Conservation (phyloP, 2,888 invertebrate genomes). For the Zygaena filipendulae region DNA sequence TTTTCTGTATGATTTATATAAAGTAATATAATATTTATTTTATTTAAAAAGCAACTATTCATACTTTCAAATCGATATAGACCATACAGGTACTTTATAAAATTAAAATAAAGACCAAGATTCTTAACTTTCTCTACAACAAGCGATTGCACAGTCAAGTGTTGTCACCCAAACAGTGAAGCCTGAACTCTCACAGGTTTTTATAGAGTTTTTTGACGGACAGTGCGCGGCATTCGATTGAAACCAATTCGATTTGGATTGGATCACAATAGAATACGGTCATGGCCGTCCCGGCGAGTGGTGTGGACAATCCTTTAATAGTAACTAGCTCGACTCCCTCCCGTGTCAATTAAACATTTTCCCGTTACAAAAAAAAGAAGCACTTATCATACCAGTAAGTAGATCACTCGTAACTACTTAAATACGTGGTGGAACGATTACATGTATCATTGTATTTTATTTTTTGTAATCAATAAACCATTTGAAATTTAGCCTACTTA, state of each 20-base stretch:
- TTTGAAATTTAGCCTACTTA: too few species aligned
- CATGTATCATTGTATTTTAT: too few species aligned
- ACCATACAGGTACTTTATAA: too few species aligned
- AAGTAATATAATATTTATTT: too few species aligned
- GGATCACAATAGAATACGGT: conserved; percentile 37
- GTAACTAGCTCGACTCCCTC: conserved; percentile 17
- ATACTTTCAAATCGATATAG: too few species aligned
- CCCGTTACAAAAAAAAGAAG: conserved; percentile 19
- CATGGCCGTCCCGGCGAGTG: conserved; percentile 40
- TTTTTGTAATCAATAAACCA: too few species aligned
- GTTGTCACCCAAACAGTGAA: conserved; percentile 40
- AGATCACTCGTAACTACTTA: too few species aligned
- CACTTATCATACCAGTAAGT: too few species aligned
- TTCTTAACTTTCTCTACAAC: neutral
- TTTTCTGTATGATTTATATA: too few species aligned
- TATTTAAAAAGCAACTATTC: too few species aligned
- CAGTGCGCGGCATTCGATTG: conserved; percentile 38
- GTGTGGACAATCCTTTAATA: conserved; percentile 33
- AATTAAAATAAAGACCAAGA: neutral
- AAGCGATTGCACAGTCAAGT: conserved; percentile 21
- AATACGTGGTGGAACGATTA: too few species aligned
- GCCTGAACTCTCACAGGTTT: conserved; percentile 43
- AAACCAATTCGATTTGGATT: conserved; percentile 40
- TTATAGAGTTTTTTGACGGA: conserved; percentile 44
- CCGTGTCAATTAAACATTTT: conserved; percentile 21